Percentiles rank a stretch among this genome's conserved stretches.
Evolutionary conservation across 2,113 vertebrate genomes (phyloP).

Genomic region (Ctenodactylus gundi): DNA sequence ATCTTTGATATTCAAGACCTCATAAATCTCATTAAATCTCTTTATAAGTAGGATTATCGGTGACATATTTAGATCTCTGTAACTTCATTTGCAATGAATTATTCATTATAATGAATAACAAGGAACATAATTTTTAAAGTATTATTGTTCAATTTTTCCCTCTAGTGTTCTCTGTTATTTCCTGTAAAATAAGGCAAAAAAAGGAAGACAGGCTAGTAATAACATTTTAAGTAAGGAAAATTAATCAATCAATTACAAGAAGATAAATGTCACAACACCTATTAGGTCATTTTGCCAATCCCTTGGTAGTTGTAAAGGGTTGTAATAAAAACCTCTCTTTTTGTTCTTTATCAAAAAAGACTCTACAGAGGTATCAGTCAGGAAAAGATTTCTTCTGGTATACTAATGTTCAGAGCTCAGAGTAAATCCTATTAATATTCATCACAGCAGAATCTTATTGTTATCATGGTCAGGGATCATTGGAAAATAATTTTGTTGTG

Average conservation of each 20-base stretch:
- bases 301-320: neutral
- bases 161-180: constrained; percentile 20
- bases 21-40: neutral
- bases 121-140: constrained; percentile 38
- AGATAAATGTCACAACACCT: neutral
- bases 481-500: constrained; percentile 44
- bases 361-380: neutral
- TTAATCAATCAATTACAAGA: constrained; percentile 45
- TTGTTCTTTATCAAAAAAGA: constrained; percentile 53
- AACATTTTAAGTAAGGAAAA: constrained; percentile 47
- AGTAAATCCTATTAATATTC: constrained; percentile 55
- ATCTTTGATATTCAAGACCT: neutral
- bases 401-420: neutral
- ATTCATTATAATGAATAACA: neutral
- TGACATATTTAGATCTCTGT: neutral
- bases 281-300: neutral
- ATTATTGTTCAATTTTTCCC: constrained; percentile 3
- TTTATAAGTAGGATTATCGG: neutral
- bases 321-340: neutral
- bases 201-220: neutral
- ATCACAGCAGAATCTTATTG: neutral
- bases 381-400: neutral
- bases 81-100: too few relatives aligned
- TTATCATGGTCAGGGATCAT: constrained; percentile 42
- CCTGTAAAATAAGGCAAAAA: neutral